These are phyloP conservation scores for Euura saliciscinereae DNA, from an alignment of 1,140 invertebrate species.

Conservation along the genomic window DNA sequence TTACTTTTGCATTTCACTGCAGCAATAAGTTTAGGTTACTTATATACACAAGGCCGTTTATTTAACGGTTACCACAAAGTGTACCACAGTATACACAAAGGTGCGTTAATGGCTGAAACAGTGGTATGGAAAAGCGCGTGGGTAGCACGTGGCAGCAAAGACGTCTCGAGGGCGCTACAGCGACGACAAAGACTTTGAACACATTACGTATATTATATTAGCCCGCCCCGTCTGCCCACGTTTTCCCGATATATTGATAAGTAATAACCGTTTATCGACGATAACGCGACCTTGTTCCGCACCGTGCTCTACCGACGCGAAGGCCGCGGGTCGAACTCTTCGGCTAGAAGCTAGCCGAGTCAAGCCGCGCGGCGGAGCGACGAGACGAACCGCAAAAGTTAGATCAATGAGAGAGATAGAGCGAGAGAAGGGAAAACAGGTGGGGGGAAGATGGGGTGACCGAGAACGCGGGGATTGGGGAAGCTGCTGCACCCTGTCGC, in stretches of 20 bases:
- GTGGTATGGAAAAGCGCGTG: neutral
- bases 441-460: no score
- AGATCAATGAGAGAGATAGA: conserved; percentile 1
- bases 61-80: no score
- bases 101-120: neutral
- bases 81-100: no score
- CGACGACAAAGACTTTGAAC: no score
- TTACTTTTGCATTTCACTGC: neutral
- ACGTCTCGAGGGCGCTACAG: neutral
- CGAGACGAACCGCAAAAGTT: neutral
- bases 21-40: neutral
- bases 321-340: neutral
- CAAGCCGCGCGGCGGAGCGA: neutral
- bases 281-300: neutral
- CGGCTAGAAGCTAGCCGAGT: neutral
- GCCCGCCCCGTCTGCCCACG: neutral
- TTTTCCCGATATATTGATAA: neutral
- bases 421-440: neutral
- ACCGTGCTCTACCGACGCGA: neutral
- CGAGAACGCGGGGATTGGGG: neutral
- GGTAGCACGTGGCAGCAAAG: conserved; percentile 2
- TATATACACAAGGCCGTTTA: no score
- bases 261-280: neutral
- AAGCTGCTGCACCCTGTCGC: neutral
- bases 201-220: no score